Evolutionary conservation across 2,888 invertebrate genomes (phyloP).

Genomic region (Urechis unicinctus): DNA sequence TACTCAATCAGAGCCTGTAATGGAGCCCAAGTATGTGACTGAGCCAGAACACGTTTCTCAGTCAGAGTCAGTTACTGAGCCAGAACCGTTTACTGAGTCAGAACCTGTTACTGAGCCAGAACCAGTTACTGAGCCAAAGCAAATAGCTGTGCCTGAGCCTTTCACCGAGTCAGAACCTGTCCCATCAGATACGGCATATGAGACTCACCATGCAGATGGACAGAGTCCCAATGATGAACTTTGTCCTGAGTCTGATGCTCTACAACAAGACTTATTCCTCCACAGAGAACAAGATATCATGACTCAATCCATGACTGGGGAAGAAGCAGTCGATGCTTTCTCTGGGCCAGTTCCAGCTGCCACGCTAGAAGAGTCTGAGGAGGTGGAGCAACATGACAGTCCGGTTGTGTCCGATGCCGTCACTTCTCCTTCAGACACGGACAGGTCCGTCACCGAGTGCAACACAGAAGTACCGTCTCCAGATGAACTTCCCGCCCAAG

Average conservation of each 20-base stretch:
- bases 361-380: neutral
- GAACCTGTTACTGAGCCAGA: neutral
- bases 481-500: neutral
- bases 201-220: no score
- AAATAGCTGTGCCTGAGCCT: neutral
- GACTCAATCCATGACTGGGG: no score
- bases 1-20: neutral
- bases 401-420: neutral
- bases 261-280: no score
- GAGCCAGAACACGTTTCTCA: neutral
- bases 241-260: no score
- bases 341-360: neutral
- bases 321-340: no score
- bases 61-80: neutral
- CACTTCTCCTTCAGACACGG: neutral
- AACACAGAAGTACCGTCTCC: neutral
- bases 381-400: no score
- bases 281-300: no score
- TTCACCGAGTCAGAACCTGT: slow-evolving; percentile 16
- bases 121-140: neutral
- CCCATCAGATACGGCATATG: neutral
- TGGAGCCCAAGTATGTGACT: neutral
- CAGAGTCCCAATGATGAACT: no score
- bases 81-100: neutral
- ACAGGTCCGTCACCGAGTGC: no score